Conservation (phyloP, 2,888 invertebrate species). For the Electrophaes corylata region DNA sequence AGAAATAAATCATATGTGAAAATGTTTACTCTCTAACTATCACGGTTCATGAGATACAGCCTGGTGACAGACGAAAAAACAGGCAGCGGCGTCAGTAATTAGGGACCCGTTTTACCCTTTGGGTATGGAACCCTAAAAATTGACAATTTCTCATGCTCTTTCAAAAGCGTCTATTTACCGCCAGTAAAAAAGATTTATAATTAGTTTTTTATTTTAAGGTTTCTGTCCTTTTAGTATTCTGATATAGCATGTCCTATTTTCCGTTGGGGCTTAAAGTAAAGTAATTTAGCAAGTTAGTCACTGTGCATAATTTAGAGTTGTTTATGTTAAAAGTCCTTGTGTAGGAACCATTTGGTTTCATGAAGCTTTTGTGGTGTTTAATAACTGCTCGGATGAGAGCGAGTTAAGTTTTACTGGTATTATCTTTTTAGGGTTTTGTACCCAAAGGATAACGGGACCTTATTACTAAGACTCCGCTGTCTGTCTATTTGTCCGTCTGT, state of each 20-base stretch:
- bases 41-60: too few species aligned
- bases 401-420: constrained; percentile 34
- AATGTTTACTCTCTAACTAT: too few species aligned
- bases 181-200: background rate
- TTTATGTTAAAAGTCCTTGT: constrained; percentile 43
- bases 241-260: too few species aligned
- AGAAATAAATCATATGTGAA: too few species aligned
- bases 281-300: constrained; percentile 39
- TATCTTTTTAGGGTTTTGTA: constrained; percentile 28
- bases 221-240: constrained; percentile 3
- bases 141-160: background rate
- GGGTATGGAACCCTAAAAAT: too few species aligned
- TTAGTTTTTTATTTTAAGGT: background rate
- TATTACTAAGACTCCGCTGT: too few species aligned
- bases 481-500: too few species aligned
- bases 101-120: too few species aligned
- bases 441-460: too few species aligned
- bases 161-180: background rate
- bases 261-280: too few species aligned
- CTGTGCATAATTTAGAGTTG: constrained; percentile 40
- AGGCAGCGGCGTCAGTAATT: too few species aligned
- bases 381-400: constrained; percentile 38
- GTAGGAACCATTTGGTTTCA: constrained; percentile 37
- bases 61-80: too few species aligned
- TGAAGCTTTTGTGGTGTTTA: constrained; percentile 35